Base-by-base conservation (phyloP, 2,797 vertebrate species). In the Neosalanx taihuensis region DNA sequence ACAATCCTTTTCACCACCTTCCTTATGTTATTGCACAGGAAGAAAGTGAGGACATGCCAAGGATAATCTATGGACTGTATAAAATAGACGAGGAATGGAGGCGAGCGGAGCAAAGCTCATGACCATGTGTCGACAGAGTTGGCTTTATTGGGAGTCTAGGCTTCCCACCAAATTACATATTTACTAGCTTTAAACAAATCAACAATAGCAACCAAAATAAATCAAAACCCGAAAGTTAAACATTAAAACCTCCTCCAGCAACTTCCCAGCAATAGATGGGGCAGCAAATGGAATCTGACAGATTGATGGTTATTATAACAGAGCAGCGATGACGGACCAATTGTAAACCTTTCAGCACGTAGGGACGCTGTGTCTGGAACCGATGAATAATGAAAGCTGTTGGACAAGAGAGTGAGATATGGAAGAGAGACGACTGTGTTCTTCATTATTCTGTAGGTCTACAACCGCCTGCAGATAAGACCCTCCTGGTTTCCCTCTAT, bases 241-340 rank as follows among this genome's bases (percentile, higher is more conserved):
- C 41, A 46, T 6, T 20, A 13, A 58, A 15, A 26, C 1, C 1
- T 63, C 72, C 68, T 70, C 76, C 15, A 74, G 77, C 59, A 59
- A 18, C 72, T 35, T 31, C 59, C 29, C 51, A 61, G 70, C 46
- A 46, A 26, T 0, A 1, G 23, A 67, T 29, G 18, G n/a, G 57
- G 1, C 41, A 59, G 33, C 53, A 41, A 72, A 63, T 26, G 29
- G 18, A 23, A 67, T 64, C 49, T 51, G 13, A 15, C 35, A 37
- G 53, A 59, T 30, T 0, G n/a, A 74, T 49, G 64, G 75, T 81
- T 75, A 70, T 83, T 88, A 79, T 79, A 84, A 80, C 64, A 81
- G 70, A 26, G 72, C 5, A 74, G 53, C 35, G 64, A 73, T 37
- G 56, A 76, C 23, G 64, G 71, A 77, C 67, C 78, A 75, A 79